Percentiles rank a stretch among this genome's conserved stretches.
Conservation (phyloP, 1,140 invertebrate species). For the Glossosoma conforme region DNA sequence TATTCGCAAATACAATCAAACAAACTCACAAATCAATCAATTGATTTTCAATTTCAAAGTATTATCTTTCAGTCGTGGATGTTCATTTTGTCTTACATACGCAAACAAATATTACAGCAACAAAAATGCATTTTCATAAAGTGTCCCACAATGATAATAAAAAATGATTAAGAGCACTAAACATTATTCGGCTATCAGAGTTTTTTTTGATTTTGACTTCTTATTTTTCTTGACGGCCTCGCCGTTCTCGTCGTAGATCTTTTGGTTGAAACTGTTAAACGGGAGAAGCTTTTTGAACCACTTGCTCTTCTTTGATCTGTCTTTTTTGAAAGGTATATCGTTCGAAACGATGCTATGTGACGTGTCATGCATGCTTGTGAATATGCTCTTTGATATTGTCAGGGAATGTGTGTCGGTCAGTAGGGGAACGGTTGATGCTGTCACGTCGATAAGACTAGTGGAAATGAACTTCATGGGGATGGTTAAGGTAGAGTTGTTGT, state of each 20-base stretch:
- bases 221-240: conserved; percentile 7
- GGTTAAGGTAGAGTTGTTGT: too few relatives aligned
- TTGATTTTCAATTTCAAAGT: too few relatives aligned
- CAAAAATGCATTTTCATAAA: too few relatives aligned
- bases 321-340: not conserved
- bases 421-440: too few relatives aligned
- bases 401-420: not conserved
- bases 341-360: conserved; percentile 1
- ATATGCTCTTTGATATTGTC: not conserved
- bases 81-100: too few relatives aligned
- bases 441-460: too few relatives aligned
- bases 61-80: too few relatives aligned
- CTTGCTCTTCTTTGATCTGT: conserved; percentile 10
- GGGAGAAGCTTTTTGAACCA: conserved; percentile 11
- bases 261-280: conserved; percentile 5
- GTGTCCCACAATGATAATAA: not conserved
- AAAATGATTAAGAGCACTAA: not conserved
- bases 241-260: not conserved
- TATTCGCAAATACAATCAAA: too few relatives aligned
- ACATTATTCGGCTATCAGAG: conserved; percentile 6
- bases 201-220: conserved; percentile 15
- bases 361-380: conserved; percentile 5
- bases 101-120: too few relatives aligned
- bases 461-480: too few relatives aligned
- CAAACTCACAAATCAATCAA: too few relatives aligned